Evolutionary conservation across 2,113 vertebrate genomes (phyloP).

Genomic region (Bucco capensis): DNA sequence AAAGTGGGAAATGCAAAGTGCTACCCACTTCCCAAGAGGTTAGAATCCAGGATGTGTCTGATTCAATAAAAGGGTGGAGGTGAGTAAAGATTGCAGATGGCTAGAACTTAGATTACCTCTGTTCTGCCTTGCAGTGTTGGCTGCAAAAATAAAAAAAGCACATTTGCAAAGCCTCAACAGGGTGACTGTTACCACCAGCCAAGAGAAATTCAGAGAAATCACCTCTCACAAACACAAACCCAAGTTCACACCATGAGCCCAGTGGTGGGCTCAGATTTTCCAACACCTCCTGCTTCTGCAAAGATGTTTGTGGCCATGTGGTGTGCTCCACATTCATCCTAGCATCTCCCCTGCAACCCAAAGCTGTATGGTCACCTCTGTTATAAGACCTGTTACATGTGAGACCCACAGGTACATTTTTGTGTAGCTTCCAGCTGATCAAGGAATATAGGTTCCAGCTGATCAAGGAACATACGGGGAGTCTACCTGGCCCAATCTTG

Average conservation of each 20-base stretch:
- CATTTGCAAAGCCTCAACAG: neutral
- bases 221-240: accelerated
- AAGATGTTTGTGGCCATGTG: accelerated
- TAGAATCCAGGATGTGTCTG: neutral
- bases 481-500: neutral
- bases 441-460: neutral
- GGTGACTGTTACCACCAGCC: neutral
- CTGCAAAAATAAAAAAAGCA: neutral
- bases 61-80: neutral
- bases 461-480: accelerated
- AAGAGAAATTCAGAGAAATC: neutral
- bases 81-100: neutral
- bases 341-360: neutral
- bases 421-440: neutral
- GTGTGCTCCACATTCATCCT: neutral
- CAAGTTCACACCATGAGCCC: neutral
- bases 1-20: neutral
- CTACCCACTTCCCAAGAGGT: neutral
- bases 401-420: neutral
- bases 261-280: neutral
- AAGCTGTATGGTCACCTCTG: accelerated
- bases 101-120: neutral
- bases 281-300: neutral
- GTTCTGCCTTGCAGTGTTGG: accelerated
- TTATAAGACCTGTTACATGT: accelerated